Conservation (phyloP, 2,888 invertebrate genomes). For the Stratiomys singularior region DNA sequence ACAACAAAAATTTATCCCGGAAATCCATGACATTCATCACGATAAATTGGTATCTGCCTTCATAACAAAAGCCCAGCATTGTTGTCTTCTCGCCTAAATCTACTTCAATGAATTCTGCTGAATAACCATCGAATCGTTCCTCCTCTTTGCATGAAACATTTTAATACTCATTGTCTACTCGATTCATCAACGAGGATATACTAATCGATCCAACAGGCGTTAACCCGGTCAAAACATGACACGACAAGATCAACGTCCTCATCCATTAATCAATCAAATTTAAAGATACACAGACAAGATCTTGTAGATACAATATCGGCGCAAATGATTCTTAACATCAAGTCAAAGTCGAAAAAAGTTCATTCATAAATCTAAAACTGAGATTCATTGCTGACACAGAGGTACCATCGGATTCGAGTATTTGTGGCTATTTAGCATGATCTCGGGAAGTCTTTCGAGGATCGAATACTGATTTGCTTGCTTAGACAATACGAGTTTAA, state of each 20-base stretch:
- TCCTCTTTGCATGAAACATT: constrained; percentile 8
- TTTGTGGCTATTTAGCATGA: neutral
- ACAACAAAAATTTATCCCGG: too few relatives aligned
- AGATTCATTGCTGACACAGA: neutral
- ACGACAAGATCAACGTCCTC: constrained; percentile 46
- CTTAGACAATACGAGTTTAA: neutral
- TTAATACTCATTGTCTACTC: constrained; percentile 30
- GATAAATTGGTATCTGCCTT: neutral
- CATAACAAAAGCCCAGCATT: neutral
- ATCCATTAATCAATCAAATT: constrained; percentile 47
- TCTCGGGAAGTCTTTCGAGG: neutral
- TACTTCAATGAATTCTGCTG: neutral
- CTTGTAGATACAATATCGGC: neutral
- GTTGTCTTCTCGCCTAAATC: neutral
- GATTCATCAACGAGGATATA: constrained; percentile 43
- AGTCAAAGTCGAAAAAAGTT: neutral
- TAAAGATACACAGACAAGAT: neutral
- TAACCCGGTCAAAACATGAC: constrained; percentile 46
- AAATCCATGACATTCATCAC: constrained; percentile 1
- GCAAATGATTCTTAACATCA: neutral
- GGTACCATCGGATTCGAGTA: neutral
- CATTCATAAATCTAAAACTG: constrained; percentile 38
- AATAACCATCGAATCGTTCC: neutral
- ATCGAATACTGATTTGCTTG: too few relatives aligned
- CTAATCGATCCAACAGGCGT: constrained; percentile 43